These are phyloP conservation scores for Ochlodes sylvanus DNA, from an alignment of 2,888 invertebrate genomes.

Conservation along the genomic window DNA sequence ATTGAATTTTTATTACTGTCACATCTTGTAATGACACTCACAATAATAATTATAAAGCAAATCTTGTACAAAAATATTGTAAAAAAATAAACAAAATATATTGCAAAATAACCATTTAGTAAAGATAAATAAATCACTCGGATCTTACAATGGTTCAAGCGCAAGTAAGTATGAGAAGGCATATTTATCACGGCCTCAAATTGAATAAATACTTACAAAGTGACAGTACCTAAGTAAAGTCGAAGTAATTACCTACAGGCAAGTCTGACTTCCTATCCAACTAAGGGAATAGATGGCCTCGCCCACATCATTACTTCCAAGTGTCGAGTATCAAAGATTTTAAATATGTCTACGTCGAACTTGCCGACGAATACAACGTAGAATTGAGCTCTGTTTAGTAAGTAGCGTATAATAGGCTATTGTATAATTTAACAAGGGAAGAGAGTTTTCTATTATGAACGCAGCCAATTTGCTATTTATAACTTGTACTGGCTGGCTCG, in stretches of 20 bases:
- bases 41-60: too few species aligned
- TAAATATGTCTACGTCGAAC: slow-evolving; percentile 4
- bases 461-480: not conserved
- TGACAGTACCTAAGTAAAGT: not conserved
- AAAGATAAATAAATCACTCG: too few species aligned
- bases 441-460: not conserved
- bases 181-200: too few species aligned
- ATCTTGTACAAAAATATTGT: too few species aligned
- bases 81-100: too few species aligned
- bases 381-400: not conserved
- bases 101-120: too few species aligned
- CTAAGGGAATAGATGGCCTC: not conserved
- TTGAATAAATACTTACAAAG: too few species aligned
- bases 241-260: not conserved
- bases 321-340: slow-evolving; percentile 6
- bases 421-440: slow-evolving; percentile 2
- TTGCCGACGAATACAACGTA: not conserved
- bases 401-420: not conserved
- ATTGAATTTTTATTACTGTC: too few species aligned
- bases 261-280: not conserved
- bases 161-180: too few species aligned
- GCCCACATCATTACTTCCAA: not conserved
- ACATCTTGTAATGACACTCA: too few species aligned
- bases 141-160: too few species aligned
- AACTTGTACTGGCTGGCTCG: too few species aligned